Conservation (phyloP, 2,888 invertebrate genomes). For the Nesidiocoris tenuis region DNA sequence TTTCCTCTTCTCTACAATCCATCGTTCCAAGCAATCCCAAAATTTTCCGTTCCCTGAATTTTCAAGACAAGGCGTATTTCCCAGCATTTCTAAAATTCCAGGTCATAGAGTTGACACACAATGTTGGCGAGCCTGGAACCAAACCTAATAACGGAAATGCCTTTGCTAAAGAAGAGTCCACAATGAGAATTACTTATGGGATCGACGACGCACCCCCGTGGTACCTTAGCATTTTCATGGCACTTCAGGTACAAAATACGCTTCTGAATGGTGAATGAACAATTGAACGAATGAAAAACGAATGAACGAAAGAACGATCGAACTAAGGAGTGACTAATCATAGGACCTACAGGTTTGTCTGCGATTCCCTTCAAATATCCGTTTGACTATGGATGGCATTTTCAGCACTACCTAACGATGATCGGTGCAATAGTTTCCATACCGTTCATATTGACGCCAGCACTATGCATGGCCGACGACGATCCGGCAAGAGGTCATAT, state of each 20-base stretch:
- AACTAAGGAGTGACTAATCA: too few relatives aligned
- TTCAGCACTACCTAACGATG: slow-evolving; percentile 78
- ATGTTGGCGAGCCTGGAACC: not conserved
- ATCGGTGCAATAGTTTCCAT: slow-evolving; percentile 81
- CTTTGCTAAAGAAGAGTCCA: not conserved
- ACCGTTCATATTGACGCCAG: slow-evolving; percentile 77
- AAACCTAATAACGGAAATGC: slow-evolving; percentile 16
- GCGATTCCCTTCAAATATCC: too few relatives aligned
- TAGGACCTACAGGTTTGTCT: too few relatives aligned
- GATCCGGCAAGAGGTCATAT: slow-evolving; percentile 73
- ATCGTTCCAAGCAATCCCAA: too few relatives aligned
- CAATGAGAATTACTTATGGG: slow-evolving; percentile 58
- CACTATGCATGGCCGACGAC: slow-evolving; percentile 73
- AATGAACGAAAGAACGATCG: too few relatives aligned
- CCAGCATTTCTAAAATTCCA: too few relatives aligned
- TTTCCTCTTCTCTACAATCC: too few relatives aligned
- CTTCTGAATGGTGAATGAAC: too few relatives aligned
- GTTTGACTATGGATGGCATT: too few relatives aligned
- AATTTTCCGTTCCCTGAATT: too few relatives aligned
- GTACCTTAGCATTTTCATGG: slow-evolving; percentile 80
- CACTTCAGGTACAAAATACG: slow-evolving; percentile 69
- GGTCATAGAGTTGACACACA: slow-evolving; percentile 15
- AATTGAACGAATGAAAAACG: too few relatives aligned
- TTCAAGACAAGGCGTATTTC: too few relatives aligned
- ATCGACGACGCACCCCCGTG: slow-evolving; percentile 81